Conservation (phyloP, 2,797 vertebrate species). For the Xyrichtys novacula region DNA sequence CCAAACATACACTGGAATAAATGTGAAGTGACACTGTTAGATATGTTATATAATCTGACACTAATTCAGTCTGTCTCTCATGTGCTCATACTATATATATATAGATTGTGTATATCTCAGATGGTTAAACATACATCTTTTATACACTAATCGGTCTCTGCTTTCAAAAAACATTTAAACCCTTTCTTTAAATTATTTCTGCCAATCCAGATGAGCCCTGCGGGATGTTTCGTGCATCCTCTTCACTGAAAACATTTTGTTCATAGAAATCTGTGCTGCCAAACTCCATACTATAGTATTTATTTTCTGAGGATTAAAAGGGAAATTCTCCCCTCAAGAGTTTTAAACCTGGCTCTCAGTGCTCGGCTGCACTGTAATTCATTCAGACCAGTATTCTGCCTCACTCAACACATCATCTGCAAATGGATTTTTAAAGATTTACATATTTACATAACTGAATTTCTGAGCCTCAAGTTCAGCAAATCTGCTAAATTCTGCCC, state of each 20-base stretch:
- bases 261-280: slow-evolving; percentile 35
- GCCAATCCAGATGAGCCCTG: slow-evolving; percentile 36
- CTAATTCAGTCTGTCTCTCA: background rate
- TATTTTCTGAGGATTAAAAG: slow-evolving; percentile 59
- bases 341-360: slow-evolving; percentile 60
- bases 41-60: background rate
- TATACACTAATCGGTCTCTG: slow-evolving; percentile 1
- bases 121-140: background rate
- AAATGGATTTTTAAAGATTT: slow-evolving; percentile 82
- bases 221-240: slow-evolving; percentile 30
- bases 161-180: slow-evolving; percentile 8
- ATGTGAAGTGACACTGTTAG: background rate
- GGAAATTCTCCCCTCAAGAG: slow-evolving; percentile 58
- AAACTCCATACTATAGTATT: slow-evolving; percentile 46
- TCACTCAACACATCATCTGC: slow-evolving; percentile 75
- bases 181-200: slow-evolving; percentile 16
- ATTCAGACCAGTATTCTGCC: slow-evolving; percentile 71
- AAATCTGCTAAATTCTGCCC: slow-evolving; percentile 74
- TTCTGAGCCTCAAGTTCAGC: slow-evolving; percentile 73
- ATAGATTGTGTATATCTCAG: too few species aligned
- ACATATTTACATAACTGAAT: slow-evolving; percentile 83
- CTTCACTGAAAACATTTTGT: slow-evolving; percentile 57
- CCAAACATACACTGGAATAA: background rate
- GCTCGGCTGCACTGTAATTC: slow-evolving; percentile 68
- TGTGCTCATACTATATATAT: too few species aligned